phyloP scores from a whole-genome alignment of 2,888 invertebrate genomes.

The Pelosia muscerda region DNA sequence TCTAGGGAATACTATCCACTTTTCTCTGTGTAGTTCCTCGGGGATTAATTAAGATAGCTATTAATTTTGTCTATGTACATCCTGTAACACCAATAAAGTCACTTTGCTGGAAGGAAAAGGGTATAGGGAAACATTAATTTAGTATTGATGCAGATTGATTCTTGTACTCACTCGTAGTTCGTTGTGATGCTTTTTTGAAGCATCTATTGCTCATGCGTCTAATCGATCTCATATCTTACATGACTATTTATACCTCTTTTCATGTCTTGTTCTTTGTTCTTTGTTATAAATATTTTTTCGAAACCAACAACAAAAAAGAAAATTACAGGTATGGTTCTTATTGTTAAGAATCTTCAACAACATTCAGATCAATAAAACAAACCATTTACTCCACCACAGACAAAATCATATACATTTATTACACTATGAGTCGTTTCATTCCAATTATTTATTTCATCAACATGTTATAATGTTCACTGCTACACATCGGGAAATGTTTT shows the following conservation, averaged over 20 bases:
- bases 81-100: not conserved
- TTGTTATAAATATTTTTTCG: too few relatives aligned
- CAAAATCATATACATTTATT: not conserved
- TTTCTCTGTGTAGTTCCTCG: not conserved
- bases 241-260: too few relatives aligned
- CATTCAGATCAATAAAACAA: too few relatives aligned
- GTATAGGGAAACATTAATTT: not conserved
- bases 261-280: too few relatives aligned
- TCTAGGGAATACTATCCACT: not conserved
- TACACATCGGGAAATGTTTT: constrained; percentile 31
- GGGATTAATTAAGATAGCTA: constrained; percentile 1
- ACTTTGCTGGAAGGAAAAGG: not conserved
- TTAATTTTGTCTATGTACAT: constrained; percentile 4
- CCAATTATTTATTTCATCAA: constrained; percentile 47
- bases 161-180: not conserved
- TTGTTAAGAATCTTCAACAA: too few relatives aligned
- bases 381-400: not conserved
- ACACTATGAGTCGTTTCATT: constrained; percentile 23
- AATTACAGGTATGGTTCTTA: too few relatives aligned
- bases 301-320: too few relatives aligned
- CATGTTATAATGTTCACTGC: constrained; percentile 30
- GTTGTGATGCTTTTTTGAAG: not conserved
- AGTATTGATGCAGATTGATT: not conserved
- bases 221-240: too few relatives aligned
- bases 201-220: too few relatives aligned